Evolutionary conservation across 2,797 vertebrate genomes (phyloP).

Genomic region (Chelonia mydas): DNA sequence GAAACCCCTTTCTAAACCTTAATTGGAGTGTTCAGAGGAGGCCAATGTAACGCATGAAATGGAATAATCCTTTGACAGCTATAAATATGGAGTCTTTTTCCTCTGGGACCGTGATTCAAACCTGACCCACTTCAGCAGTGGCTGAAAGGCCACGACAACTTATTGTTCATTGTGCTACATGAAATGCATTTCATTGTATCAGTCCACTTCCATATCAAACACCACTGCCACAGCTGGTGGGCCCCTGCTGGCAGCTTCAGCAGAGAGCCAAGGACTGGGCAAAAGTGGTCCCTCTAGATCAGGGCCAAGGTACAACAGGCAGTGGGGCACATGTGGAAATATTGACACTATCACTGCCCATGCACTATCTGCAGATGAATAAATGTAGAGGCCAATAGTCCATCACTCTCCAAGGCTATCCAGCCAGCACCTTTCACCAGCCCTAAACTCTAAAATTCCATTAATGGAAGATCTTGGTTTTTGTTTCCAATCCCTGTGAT

Average conservation of each 20-base stretch:
- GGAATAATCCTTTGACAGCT: background rate
- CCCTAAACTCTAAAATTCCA: slow-evolving; percentile 22
- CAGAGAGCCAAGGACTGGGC: slow-evolving; percentile 6
- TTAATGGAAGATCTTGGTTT: slow-evolving; percentile 19
- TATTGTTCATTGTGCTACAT: background rate
- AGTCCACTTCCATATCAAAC: background rate
- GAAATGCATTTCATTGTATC: background rate
- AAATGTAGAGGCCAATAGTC: slow-evolving; percentile 3
- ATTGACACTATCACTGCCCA: slow-evolving; percentile 25
- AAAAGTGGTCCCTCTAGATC: slow-evolving; percentile 37
- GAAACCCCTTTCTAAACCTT: background rate
- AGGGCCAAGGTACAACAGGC: background rate
- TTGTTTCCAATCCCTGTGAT: slow-evolving; percentile 19
- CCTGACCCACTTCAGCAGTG: background rate
- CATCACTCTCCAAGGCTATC: background rate
- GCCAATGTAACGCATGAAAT: background rate
- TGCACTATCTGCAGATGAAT: background rate
- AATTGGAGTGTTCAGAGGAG: background rate
- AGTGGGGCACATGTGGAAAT: slow-evolving; percentile 33
- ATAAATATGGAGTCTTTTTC: background rate
- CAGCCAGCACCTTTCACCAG: slow-evolving; percentile 24
- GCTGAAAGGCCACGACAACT: background rate
- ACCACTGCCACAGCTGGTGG: background rate
- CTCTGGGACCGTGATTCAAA: background rate
- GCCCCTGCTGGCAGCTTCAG: slow-evolving; percentile 35